A percentile compares a stretch with the other conserved stretches of the same genome.
Conservation (phyloP, 2,888 invertebrate species). For the Drosophila vallismaia region DNA sequence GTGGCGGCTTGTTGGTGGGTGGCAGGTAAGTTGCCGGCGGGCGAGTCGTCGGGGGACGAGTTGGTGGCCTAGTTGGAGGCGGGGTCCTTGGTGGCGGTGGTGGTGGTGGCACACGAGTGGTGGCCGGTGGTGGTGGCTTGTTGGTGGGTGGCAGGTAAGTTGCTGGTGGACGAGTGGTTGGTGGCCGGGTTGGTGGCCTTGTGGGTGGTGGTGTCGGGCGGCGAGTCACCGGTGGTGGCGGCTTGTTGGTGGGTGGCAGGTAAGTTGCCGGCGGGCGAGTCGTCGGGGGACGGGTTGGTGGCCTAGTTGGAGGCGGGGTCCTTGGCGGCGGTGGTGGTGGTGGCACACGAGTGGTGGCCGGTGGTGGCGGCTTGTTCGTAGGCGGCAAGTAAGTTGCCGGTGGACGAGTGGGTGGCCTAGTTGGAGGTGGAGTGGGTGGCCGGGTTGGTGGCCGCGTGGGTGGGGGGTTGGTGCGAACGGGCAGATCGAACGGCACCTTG, state of each 20-base stretch:
- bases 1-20: constrained; percentile 22
- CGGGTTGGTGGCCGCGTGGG: constrained; percentile 52
- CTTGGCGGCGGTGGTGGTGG: constrained; percentile 35
- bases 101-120: constrained; percentile 12
- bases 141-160: constrained; percentile 49
- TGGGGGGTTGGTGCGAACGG: constrained; percentile 54
- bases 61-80: constrained; percentile 38
- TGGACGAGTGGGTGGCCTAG: constrained; percentile 43
- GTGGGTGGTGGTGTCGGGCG: constrained; percentile 43
- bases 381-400: constrained; percentile 64
- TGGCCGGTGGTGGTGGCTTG: constrained; percentile 52
- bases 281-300: constrained; percentile 43
- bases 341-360: constrained; percentile 35
- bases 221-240: constrained; percentile 33
- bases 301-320: constrained; percentile 37
- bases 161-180: constrained; percentile 26
- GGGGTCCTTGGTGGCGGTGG: constrained; percentile 52
- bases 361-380: constrained; percentile 53
- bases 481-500: constrained; percentile 73
- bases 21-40: constrained; percentile 57
- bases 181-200: constrained; percentile 39
- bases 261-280: constrained; percentile 54
- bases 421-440: constrained; percentile 44
- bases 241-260: constrained; percentile 49
- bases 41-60: constrained; percentile 34